phyloP scores from a whole-genome alignment of 2,797 vertebrate species.

The Anguilla megastoma region DNA sequence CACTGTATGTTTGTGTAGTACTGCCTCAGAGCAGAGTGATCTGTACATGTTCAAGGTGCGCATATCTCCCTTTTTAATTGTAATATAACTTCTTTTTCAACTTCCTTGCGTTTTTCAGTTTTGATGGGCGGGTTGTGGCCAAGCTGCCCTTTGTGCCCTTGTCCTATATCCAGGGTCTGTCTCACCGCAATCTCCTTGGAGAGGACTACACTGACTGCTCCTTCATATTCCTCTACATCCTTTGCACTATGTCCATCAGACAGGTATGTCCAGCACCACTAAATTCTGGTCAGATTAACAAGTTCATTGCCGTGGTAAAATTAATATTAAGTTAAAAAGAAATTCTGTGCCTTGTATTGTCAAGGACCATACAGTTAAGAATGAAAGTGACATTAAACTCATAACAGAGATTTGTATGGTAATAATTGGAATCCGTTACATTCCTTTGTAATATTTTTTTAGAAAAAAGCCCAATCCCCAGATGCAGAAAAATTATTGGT shows the following conservation, averaged over 20 bases:
- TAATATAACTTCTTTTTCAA: background rate
- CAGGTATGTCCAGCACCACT: conserved; percentile 75
- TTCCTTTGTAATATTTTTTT: background rate
- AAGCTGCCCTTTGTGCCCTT: conserved; percentile 93
- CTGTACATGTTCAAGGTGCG: background rate
- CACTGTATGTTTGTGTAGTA: background rate
- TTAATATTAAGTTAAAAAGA: background rate
- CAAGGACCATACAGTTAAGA: background rate
- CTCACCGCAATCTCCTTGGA: conserved; percentile 92
- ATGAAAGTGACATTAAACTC: background rate
- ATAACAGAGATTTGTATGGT: background rate
- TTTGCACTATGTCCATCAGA: conserved; percentile 98
- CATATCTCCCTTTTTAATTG: background rate
- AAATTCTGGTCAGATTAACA: background rate
- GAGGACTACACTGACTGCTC: conserved; percentile 98
- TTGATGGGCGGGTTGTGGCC: conserved; percentile 95
- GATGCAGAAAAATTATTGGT: background rate
- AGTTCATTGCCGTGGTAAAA: background rate
- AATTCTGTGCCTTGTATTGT: background rate
- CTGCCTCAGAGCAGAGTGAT: background rate
- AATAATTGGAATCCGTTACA: background rate
- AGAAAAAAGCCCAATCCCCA: background rate
- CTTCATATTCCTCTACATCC: conserved; percentile 98
- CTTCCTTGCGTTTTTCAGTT: conserved; percentile 68
- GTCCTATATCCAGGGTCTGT: conserved; percentile 94